Evolutionary conservation across 2,113 vertebrate species (phyloP).

Genomic region (Rallus limicola): DNA sequence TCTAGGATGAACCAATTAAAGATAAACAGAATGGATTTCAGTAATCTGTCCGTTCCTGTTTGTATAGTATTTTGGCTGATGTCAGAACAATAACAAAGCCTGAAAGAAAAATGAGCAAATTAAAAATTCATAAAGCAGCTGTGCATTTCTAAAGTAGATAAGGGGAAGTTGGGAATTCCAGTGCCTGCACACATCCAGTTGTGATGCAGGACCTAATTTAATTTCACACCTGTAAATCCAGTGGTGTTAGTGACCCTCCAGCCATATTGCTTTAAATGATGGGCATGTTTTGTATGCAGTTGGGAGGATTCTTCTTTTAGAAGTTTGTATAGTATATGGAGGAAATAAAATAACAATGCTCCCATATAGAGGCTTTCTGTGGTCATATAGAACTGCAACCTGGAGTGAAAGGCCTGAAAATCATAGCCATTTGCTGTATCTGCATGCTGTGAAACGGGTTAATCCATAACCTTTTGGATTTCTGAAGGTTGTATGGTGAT

Average conservation of each 20-base stretch:
- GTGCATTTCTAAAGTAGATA: neutral
- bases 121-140: constrained; percentile 21
- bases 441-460: neutral
- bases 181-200: neutral
- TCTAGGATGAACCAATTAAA: neutral
- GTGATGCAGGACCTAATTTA: neutral
- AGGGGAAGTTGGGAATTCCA: neutral
- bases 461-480: neutral
- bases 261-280: neutral
- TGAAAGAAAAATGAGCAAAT: neutral
- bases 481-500: neutral
- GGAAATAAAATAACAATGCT: neutral
- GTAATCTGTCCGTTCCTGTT: neutral
- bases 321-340: neutral
- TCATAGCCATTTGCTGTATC: neutral
- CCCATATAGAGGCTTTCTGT: neutral
- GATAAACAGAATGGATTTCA: neutral
- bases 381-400: neutral
- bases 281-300: neutral
- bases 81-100: neutral
- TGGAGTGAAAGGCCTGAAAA: neutral
- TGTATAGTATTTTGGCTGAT: neutral
- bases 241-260: neutral
- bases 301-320: neutral
- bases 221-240: neutral